Base-by-base conservation (phyloP, 1,140 invertebrate genomes). In the Drosophila littoralis region DNA sequence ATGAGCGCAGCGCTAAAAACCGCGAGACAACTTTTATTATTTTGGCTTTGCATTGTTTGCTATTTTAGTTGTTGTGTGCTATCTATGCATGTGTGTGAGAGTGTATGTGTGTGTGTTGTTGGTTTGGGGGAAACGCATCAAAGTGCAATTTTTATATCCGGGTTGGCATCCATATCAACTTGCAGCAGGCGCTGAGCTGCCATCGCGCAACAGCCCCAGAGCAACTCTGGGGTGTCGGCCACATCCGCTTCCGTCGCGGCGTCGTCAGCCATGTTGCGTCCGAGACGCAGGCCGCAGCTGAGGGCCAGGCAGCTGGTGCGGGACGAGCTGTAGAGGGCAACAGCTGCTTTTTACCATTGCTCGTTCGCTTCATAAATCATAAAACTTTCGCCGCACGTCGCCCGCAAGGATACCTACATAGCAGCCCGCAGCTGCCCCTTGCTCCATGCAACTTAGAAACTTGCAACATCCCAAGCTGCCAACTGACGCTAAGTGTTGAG, bases 121-220 rank as follows among this genome's bases (percentile, higher is more conserved):
- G 17, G 28, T 32, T 10, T 46, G 58, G 15, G 71, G 52, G 35
- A 64, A 74, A 77, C 72, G 83, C 83, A 86, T 86, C 72, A 88
- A 88, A 86, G 83, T 88, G 84, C 79, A 88, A 75, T 89, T 88
- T 88, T 79, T 71, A 77, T 88, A 79, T 83, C 79, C 83, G 83
- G 72, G 72, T 81, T 81, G 61, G 43, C 67, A 52, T 42, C 36
- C 48, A 58, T 42, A 60, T 63, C 51, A 70, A 52, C 28, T 15
- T 73, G 63, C 50, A 43, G 32, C 60, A 65, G 38, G 33, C 43
- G 15, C 13, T 60, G 22, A 28, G 4, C 22, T 28, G 22, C 22
- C 22, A 28, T 28, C 22, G 22, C 22, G 22, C 22, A 28, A 13
- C n/a, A 13, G 54, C 48, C 66, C 40, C 50, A 52, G 9, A 54